Conservation (phyloP, 2,113 vertebrate species). For the Macrotus californicus region DNA sequence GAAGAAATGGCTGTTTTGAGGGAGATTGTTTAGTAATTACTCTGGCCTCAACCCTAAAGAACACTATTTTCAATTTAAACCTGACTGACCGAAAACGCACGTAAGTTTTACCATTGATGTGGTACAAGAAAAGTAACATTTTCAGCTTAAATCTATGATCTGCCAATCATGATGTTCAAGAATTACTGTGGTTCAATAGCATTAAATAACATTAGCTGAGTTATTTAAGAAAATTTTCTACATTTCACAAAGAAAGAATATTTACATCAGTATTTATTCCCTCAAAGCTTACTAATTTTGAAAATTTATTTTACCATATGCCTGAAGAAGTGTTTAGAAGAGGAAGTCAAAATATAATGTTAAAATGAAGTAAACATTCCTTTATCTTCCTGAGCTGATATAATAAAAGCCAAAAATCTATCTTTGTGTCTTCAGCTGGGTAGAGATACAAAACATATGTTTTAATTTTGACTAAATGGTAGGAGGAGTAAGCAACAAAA, state of each 20-base stretch:
- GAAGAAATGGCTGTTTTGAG: not conserved
- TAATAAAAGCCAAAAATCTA: slow-evolving; percentile 42
- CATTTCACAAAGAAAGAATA: not conserved
- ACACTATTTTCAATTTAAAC: not conserved
- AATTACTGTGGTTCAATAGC: not conserved
- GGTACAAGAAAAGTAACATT: not conserved
- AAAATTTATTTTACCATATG: slow-evolving; percentile 48
- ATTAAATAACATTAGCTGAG: not conserved
- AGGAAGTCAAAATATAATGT: slow-evolving; percentile 30
- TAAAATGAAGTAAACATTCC: slow-evolving; percentile 37
- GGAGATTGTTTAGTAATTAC: not conserved
- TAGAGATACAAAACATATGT: slow-evolving; percentile 29
- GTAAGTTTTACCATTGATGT: not conserved
- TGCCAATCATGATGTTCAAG: not conserved
- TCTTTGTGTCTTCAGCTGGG: not conserved
- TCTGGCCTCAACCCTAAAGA: not conserved
- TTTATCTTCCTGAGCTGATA: not conserved
- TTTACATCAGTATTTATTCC: slow-evolving; percentile 3
- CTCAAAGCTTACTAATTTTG: slow-evolving; percentile 11
- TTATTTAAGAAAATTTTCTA: not conserved
- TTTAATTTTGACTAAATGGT: slow-evolving; percentile 34
- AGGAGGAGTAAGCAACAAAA: slow-evolving; percentile 18
- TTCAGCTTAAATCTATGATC: not conserved
- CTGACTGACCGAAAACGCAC: not conserved
- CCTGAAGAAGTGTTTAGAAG: not conserved